Base-by-base conservation (phyloP, 2,797 vertebrate genomes). In the Cheirogaleus major region DNA sequence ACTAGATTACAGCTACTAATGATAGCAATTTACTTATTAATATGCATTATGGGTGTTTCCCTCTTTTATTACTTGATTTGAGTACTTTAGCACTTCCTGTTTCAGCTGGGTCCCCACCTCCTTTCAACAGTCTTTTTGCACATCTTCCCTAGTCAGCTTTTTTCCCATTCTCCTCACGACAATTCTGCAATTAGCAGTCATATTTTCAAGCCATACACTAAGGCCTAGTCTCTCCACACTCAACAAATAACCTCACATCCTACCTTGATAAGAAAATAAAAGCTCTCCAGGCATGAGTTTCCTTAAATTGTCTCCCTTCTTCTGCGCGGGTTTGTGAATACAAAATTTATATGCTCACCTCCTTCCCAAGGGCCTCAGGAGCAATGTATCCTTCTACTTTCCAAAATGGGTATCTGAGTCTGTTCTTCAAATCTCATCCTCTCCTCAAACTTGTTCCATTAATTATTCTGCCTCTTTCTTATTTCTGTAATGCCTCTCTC, bases 11-110 rank as follows among this genome's bases (percentile, higher is more conserved):
- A 69, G 72, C 11, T 55, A 72, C 35, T 75, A 83, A 81, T 57
- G 43, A 59, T 85, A 86, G 84, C 69, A 65, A 55, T 61, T 86
- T n/a, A 23, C 69, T 93, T 82, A 88, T 69, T 82, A 45, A 41
- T 22, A 63, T 41, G 35, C 32, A 70, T 52, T 27, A 55, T 17
- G 55, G n/a, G 23, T 13, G 61, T 15, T 55, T 87, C 43, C 13
- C 35, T 57, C 38, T 92, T 84, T 63, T 61, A 65, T 81, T 52
- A 59, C 55, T 72, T 35, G 50, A 41, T 95, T 65, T 93, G 48
- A 48, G 25, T 72, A 63, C 48, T 59, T 65, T 41, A 35, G 23
- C 50, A 45, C 32, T 38, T 88, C 69, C 72, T 55, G 0, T 72
- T 65, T 82, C 70, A 69, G 82, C n/a, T 22, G 32, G 30, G 94